Conservation (phyloP, 2,797 vertebrate genomes). For the Pseudomugil tenellus region DNA sequence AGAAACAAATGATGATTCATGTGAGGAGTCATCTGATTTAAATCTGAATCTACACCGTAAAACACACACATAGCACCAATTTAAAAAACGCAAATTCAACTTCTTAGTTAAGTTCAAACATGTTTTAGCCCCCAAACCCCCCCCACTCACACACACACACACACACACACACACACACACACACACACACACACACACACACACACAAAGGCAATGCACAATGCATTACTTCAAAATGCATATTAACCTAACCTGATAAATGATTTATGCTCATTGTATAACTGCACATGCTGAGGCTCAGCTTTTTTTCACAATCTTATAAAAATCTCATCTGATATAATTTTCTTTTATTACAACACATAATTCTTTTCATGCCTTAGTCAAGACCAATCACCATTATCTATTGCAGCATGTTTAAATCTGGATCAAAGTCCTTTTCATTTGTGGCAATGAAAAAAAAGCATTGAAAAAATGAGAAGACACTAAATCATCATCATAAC, state of each 20-base stretch:
- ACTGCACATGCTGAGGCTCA: constrained; percentile 19
- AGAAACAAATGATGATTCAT: background rate
- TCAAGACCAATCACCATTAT: background rate
- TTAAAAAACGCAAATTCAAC: background rate
- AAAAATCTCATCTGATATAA: constrained; percentile 24
- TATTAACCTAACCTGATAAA: background rate
- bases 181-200: no score
- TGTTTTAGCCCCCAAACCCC: no score
- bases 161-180: no score
- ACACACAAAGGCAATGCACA: background rate
- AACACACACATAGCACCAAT: background rate
- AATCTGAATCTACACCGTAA: background rate
- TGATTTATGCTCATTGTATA: background rate
- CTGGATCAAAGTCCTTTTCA: background rate
- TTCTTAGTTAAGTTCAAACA: no score
- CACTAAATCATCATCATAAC: background rate
- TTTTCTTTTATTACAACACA: constrained; percentile 29
- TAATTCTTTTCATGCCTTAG: background rate
- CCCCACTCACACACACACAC: no score
- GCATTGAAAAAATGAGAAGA: background rate
- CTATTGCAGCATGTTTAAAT: background rate
- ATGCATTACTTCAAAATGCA: background rate
- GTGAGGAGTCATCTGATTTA: background rate
- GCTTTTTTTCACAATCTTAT: constrained; percentile 41
- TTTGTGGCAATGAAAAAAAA: background rate